These are phyloP conservation scores for Arothron firmamentum DNA, from an alignment of 2,113 vertebrate species.

Conservation along the genomic window DNA sequence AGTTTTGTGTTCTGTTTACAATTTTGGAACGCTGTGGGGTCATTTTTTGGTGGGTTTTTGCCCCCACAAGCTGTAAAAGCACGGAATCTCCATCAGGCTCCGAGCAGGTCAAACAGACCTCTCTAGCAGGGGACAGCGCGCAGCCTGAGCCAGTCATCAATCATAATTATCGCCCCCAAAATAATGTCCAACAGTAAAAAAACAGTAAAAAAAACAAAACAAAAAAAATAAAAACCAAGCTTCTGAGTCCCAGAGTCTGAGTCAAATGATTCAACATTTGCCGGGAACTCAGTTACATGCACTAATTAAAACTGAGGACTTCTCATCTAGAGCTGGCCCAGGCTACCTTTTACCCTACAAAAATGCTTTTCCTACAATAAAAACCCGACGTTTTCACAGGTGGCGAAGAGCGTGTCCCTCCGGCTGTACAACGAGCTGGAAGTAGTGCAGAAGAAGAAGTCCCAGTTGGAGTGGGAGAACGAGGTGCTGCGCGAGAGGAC, in stretches of 20 bases:
- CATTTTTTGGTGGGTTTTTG: constrained; percentile 51
- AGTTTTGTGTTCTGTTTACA: constrained; percentile 56
- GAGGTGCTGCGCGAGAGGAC: constrained; percentile 86
- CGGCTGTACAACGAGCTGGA: constrained; percentile 91
- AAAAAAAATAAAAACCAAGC: background rate
- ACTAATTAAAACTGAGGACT: too few species aligned
- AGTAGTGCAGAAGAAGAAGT: constrained; percentile 84
- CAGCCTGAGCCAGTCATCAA: too few species aligned
- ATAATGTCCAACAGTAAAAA: background rate
- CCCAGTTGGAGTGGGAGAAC: constrained; percentile 88
- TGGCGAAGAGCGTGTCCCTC: constrained; percentile 92
- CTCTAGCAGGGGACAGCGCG: too few species aligned
- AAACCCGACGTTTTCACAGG: constrained; percentile 69
- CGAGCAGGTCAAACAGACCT: too few species aligned
- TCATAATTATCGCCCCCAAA: background rate
- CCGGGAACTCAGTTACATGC: too few species aligned
- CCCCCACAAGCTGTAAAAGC: constrained; percentile 27
- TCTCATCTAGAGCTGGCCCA: too few species aligned
- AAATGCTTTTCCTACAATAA: background rate
- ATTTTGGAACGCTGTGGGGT: constrained; percentile 33
- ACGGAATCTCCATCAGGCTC: constrained; percentile 33
- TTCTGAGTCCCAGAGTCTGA: too few species aligned
- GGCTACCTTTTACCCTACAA: too few species aligned
- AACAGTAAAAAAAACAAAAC: too few species aligned
- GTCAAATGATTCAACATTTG: too few species aligned